Base-by-base conservation (phyloP, 2,888 invertebrate species). In the Cryptocephalus moraei region DNA sequence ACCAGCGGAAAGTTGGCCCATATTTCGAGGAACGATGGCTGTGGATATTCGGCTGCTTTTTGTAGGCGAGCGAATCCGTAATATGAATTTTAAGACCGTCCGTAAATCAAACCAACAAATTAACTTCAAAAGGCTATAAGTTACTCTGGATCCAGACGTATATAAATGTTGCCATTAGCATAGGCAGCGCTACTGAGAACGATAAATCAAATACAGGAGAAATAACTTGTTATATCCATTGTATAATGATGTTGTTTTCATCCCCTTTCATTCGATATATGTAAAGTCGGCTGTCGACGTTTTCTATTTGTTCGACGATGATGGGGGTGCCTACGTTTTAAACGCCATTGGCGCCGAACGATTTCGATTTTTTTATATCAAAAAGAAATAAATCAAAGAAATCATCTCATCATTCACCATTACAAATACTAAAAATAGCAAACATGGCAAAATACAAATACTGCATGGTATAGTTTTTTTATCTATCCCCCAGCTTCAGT, bases 101-200 rank as follows among this genome's bases (percentile, higher is more conserved):
- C 67, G 69, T 70, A 70, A 70, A 70, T 70, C 70, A 69, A 70
- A 70, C 66, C 67, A 69, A 69, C 70, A 69, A 70, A 70, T 70
- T 70, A 70, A 70, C 67, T 69, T 68, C 67, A 66, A 68, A 69
- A 67, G 61, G 67, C 66, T 64, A 67, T 68, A 68, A 68, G 63
- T 68, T 68, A 66, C 62, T 66, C 61, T 60, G 56, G 60, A 62
- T 62, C 60, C 61, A 62, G 69, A 69, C 70, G 63, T 61, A 67
- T 70, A 70, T 65, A 70, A 70, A 69, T 70, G 70, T 68, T 62
- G 66, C 69, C 64, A 70, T 70, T 70, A 70, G 70, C 70, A 70
- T 70, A 70, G 70, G 66, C 69, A 67, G 68, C 69, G 69, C 67
- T 63, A 64, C 64, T 64, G 62, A 63, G 61, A 58, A 55, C 59